A percentile compares a stretch with the other conserved stretches of the same genome.
These are phyloP conservation scores for Perizoma flavofasciatum DNA, from an alignment of 2,888 invertebrate genomes.

Conservation along the genomic window DNA sequence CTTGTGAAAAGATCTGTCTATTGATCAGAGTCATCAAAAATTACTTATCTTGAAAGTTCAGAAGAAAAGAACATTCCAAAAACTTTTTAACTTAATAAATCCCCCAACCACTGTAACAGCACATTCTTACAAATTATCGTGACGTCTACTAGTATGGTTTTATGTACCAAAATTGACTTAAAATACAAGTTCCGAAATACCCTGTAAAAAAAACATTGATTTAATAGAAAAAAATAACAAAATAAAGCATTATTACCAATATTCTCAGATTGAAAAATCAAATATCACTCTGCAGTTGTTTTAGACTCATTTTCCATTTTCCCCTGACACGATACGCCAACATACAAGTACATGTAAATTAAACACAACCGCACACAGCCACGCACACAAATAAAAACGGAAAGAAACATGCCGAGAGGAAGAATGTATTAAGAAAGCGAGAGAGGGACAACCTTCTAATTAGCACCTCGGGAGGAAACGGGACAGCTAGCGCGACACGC, in stretches of 20 bases:
- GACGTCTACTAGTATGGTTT: too few relatives aligned
- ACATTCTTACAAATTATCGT: too few relatives aligned
- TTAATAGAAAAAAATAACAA: neutral
- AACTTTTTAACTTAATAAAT: too few relatives aligned
- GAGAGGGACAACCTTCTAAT: conserved; percentile 80
- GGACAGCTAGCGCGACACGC: conserved; percentile 79
- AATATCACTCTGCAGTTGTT: neutral
- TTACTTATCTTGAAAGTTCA: too few relatives aligned
- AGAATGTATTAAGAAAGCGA: conserved; percentile 84
- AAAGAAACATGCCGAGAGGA: conserved; percentile 83
- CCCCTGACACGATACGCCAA: conserved; percentile 66
- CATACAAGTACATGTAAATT: conserved; percentile 84
- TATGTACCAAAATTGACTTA: too few relatives aligned
- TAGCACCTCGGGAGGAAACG: conserved; percentile 73
- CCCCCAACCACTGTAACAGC: too few relatives aligned
- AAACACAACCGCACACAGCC: conserved; percentile 83
- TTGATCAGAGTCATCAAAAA: too few relatives aligned
- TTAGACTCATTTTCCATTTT: conserved; percentile 39
- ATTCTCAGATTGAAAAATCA: neutral
- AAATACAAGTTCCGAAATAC: too few relatives aligned
- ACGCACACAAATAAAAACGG: conserved; percentile 84
- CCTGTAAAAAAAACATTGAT: too few relatives aligned
- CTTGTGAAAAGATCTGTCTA: too few relatives aligned
- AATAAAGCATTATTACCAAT: neutral
- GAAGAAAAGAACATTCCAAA: too few relatives aligned